Conservation (phyloP, 2,797 vertebrate species). For the Myotis planiceps region DNA sequence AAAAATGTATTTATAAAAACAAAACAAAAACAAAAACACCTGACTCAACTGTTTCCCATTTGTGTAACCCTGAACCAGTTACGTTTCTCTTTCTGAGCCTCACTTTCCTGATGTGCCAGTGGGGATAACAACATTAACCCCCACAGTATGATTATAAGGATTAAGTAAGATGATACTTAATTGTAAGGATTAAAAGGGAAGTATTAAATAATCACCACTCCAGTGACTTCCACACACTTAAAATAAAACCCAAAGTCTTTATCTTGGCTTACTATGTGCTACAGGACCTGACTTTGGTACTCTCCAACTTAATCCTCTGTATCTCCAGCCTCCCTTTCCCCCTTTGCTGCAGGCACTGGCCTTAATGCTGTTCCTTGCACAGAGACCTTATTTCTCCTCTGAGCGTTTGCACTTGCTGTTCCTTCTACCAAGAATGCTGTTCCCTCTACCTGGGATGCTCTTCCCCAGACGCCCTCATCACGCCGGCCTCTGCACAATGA, state of each 20-base stretch:
- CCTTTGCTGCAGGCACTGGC: neutral
- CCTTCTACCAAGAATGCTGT: neutral
- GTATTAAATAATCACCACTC: neutral
- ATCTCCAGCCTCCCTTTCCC: rapidly evolving
- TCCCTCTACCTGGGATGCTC: neutral
- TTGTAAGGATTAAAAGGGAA: neutral
- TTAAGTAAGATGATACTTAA: neutral
- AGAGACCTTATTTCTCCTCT: neutral
- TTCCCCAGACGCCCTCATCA: neutral
- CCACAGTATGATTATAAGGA: neutral
- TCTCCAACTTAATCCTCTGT: rapidly evolving
- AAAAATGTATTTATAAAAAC: no score
- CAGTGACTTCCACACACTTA: neutral
- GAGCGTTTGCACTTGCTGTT: neutral
- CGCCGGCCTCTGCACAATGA: neutral
- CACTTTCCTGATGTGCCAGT: neutral
- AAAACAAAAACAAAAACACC: no score
- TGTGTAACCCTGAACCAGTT: neutral
- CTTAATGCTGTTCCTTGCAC: rapidly evolving
- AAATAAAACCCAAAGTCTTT: neutral
- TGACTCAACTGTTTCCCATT: neutral
- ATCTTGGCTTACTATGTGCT: neutral
- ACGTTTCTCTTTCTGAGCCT: neutral
- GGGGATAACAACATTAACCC: neutral
- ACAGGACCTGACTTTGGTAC: neutral